Conservation (phyloP, 2,888 invertebrate genomes). For the Idaea dimidiata region DNA sequence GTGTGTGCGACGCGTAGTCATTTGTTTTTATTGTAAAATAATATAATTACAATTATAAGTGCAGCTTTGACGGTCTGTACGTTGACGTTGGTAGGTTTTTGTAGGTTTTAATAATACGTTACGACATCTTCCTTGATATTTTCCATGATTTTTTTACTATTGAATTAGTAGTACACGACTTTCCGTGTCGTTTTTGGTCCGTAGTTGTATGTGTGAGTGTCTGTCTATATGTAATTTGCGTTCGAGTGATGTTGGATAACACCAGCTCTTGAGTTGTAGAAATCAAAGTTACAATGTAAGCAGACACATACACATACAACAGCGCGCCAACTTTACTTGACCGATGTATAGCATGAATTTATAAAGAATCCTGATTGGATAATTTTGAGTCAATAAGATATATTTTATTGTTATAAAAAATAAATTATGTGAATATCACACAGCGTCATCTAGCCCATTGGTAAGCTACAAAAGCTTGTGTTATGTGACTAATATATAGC, state of each 20-base stretch:
- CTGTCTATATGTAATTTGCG: no score
- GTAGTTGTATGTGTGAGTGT: no score
- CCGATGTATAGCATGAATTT: background rate
- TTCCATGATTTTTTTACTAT: background rate
- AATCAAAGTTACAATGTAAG: no score
- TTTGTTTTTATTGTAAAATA: slow-evolving; percentile 36
- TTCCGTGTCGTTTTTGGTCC: no score
- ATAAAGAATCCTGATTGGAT: background rate
- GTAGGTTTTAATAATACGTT: background rate
- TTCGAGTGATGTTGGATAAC: no score
- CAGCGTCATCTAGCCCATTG: no score
- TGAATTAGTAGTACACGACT: background rate
- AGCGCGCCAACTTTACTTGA: no score
- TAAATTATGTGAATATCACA: no score
- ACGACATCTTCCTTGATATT: background rate
- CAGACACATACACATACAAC: no score
- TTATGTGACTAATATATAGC: no score
- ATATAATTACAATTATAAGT: slow-evolving; percentile 41
- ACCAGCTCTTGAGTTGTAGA: no score
- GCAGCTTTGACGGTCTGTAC: slow-evolving; percentile 40
- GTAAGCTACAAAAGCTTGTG: no score
- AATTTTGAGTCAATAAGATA: background rate
- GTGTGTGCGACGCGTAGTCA: slow-evolving; percentile 24
- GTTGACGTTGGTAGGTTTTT: background rate
- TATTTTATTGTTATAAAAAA: background rate